These are phyloP conservation scores for Gulo gulo DNA, from an alignment of 2,113 vertebrate species.

Conservation along the genomic window DNA sequence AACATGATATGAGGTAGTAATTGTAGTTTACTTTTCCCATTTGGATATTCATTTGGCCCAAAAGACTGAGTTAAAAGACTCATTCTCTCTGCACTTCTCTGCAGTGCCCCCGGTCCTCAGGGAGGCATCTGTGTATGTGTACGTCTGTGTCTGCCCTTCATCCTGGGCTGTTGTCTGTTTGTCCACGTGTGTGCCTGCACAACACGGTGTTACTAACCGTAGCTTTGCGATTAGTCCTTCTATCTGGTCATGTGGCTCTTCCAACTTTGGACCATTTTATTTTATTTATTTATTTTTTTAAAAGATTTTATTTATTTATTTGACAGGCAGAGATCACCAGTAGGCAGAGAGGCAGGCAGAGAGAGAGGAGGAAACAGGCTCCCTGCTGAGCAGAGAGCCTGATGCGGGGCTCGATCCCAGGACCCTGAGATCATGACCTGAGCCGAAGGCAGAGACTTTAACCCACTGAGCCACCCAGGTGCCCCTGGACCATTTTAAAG, in stretches of 20 bases:
- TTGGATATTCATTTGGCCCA: neutral
- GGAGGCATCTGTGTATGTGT: fast-evolving
- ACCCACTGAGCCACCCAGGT: no score
- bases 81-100: neutral
- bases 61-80: no score
- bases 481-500: neutral
- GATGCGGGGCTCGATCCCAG: no score
- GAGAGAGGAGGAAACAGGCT: no score
- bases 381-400: no score
- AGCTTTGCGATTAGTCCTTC: fast-evolving
- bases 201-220: fast-evolving
- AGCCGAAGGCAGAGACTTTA: no score
- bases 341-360: no score
- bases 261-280: neutral
- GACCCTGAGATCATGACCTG: no score
- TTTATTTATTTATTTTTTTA: no score
- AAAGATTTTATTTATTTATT: no score
- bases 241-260: neutral
- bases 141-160: neutral
- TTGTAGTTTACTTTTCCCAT: neutral
- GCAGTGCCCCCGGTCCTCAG: fast-evolving
- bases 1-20: neutral
- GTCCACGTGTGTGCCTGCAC: fast-evolving
- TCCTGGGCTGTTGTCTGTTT: neutral
- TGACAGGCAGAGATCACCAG: no score